These are phyloP conservation scores for Eulemur rufifrons DNA, from an alignment of 2,113 vertebrate genomes.

Conservation along the genomic window DNA sequence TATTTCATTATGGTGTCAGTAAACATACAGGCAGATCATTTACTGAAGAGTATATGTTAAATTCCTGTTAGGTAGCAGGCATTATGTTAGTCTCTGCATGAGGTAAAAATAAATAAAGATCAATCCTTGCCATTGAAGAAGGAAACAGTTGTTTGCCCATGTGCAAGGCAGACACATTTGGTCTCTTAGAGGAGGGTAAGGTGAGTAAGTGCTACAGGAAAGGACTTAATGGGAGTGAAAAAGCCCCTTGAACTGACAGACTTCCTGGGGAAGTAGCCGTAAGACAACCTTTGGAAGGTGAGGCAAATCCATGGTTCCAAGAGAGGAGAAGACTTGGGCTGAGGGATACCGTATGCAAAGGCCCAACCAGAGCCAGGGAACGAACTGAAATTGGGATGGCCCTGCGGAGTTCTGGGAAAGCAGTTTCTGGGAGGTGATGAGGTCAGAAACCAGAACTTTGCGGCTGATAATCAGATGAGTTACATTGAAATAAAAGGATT, in stretches of 20 bases:
- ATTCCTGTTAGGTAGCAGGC: slow-evolving; percentile 7
- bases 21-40: not conserved
- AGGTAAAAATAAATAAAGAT: slow-evolving; percentile 14
- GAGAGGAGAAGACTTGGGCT: not conserved
- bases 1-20: slow-evolving; percentile 12
- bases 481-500: not conserved
- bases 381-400: not conserved
- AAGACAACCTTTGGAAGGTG: not conserved
- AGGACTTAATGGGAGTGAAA: not conserved
- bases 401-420: not conserved
- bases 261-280: not conserved
- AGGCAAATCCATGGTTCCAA: not conserved
- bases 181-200: not conserved
- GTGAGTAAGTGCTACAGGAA: not conserved
- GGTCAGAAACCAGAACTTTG: not conserved
- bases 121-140: not conserved
- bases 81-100: not conserved
- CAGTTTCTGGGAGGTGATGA: not conserved
- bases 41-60: not conserved
- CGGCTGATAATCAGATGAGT: not conserved
- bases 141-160: not conserved
- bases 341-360: not conserved
- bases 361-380: not conserved
- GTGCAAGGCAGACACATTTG: not conserved
- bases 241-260: not conserved